phyloP scores from a whole-genome alignment of 2,888 invertebrate genomes.

The Aphodius sticticus region DNA sequence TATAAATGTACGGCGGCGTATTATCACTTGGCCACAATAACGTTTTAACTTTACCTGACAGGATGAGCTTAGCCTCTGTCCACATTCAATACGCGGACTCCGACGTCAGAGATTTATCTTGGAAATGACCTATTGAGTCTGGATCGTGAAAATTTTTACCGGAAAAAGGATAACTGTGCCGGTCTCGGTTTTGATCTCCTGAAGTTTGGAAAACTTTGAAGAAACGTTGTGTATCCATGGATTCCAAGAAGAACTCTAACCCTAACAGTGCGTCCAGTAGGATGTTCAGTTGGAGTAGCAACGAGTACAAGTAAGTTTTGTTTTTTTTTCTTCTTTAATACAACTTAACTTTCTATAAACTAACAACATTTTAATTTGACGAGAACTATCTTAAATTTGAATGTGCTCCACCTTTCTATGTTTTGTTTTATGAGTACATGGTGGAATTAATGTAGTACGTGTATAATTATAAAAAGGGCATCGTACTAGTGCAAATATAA shows the following conservation, averaged over 20 bases:
- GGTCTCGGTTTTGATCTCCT: background rate
- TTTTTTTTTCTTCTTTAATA: too few species aligned
- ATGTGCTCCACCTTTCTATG: too few species aligned
- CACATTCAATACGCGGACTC: background rate
- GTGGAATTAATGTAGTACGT: too few species aligned
- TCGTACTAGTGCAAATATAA: too few species aligned
- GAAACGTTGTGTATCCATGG: background rate
- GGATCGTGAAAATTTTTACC: background rate
- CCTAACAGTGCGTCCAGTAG: slow-evolving; percentile 37
- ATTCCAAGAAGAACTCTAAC: background rate
- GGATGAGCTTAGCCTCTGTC: background rate
- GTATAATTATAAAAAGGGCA: too few species aligned
- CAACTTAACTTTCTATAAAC: slow-evolving; percentile 6
- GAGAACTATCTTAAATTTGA: too few species aligned
- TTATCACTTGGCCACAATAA: background rate
- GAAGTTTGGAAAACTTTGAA: background rate
- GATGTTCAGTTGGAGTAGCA: slow-evolving; percentile 53
- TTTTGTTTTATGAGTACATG: too few species aligned
- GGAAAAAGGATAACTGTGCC: background rate
- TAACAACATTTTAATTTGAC: too few species aligned
- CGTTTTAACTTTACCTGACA: background rate
- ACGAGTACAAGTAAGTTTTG: slow-evolving; percentile 47
- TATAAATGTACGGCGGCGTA: background rate
- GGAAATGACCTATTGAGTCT: background rate
- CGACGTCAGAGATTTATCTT: background rate